Evolutionary conservation across 2,113 vertebrate species (phyloP).

Genomic region (Elanus axillaris): DNA sequence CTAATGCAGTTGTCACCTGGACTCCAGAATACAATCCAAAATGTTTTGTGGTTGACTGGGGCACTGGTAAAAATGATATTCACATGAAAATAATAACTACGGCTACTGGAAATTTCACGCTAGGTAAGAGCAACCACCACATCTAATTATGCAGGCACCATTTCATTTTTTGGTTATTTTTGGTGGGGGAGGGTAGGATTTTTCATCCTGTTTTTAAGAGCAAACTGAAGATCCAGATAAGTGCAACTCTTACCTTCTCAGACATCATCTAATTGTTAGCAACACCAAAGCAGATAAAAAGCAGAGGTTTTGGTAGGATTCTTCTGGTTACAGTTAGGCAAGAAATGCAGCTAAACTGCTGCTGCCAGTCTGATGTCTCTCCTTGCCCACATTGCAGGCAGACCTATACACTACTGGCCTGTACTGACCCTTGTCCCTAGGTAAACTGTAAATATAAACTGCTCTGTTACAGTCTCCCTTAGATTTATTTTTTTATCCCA

Average conservation of each 20-base stretch:
- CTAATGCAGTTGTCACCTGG: slow-evolving; percentile 28
- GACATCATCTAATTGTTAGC: neutral
- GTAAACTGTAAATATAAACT: neutral
- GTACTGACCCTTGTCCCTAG: neutral
- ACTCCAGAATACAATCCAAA: slow-evolving; percentile 31
- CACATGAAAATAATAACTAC: slow-evolving; percentile 15
- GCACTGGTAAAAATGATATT: slow-evolving; percentile 40
- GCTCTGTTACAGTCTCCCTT: neutral
- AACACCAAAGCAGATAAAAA: neutral
- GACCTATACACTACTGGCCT: neutral
- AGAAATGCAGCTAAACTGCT: neutral
- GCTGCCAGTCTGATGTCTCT: neutral
- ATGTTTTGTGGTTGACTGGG: slow-evolving; percentile 65
- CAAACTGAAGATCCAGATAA: neutral
- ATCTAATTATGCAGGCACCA: neutral
- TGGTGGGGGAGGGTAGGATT: neutral
- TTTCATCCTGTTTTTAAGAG: neutral
- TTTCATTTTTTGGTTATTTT: neutral
- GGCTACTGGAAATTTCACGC: neutral
- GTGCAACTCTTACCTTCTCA: neutral
- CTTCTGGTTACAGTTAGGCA: neutral
- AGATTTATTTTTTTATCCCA: neutral
- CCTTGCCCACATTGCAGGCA: neutral
- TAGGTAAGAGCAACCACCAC: neutral
- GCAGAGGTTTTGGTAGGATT: neutral